Conservation (phyloP, 2,888 invertebrate genomes). For the Volucella zonaria region DNA sequence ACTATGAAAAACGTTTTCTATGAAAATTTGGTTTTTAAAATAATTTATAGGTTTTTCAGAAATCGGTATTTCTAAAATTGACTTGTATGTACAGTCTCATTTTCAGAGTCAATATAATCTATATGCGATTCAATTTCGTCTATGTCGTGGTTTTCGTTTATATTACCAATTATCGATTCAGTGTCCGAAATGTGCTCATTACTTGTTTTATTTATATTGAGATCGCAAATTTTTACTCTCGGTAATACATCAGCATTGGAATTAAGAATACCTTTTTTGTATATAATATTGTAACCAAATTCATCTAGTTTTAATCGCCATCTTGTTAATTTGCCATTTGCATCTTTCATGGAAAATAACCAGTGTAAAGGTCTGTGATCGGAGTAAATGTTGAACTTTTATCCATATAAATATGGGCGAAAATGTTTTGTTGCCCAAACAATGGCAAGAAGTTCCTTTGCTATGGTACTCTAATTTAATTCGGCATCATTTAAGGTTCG, state of each 20-base stretch:
- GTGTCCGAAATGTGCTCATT: background rate
- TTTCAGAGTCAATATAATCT: slow-evolving; percentile 29
- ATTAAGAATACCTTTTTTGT: slow-evolving; percentile 28
- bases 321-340: slow-evolving; percentile 77
- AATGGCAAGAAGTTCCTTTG: slow-evolving; percentile 78
- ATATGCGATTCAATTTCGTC: slow-evolving; percentile 13
- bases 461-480: slow-evolving; percentile 75
- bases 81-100: background rate
- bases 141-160: background rate
- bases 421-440: slow-evolving; percentile 78
- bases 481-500: slow-evolving; percentile 74
- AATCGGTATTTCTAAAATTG: background rate
- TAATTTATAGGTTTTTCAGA: slow-evolving; percentile 65
- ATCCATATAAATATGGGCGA: slow-evolving; percentile 78
- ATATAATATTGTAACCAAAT: background rate
- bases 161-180: background rate
- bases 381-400: slow-evolving; percentile 79
- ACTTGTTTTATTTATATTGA: slow-evolving; percentile 6
- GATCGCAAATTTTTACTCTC: slow-evolving; percentile 52
- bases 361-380: slow-evolving; percentile 80
- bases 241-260: slow-evolving; percentile 66
- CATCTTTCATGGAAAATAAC: slow-evolving; percentile 79
- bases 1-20: slow-evolving; percentile 11
- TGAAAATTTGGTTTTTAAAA: slow-evolving; percentile 56
- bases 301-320: slow-evolving; percentile 76